Percentiles rank a stretch among this genome's conserved stretches.
phyloP scores from a whole-genome alignment of 35 echinoderm and acorn worm genomes.

The Ophioderma brevispina region DNA sequence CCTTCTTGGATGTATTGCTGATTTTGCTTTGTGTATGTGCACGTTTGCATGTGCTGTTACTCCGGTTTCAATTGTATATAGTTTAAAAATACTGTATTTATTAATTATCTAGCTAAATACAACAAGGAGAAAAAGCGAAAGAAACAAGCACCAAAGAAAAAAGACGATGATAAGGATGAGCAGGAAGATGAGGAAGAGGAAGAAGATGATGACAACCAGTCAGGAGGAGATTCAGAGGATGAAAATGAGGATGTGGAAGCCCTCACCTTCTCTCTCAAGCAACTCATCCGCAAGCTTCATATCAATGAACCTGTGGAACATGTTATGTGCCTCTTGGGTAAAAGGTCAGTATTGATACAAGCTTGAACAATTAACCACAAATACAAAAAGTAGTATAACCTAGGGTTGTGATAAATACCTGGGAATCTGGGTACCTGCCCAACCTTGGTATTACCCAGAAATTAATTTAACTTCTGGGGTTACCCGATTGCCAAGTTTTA shows the following conservation, averaged over 20 bases:
- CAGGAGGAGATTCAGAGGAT: conserved; percentile 35
- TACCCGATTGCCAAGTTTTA: too few relatives aligned
- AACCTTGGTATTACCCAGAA: too few relatives aligned
- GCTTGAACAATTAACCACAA: not conserved
- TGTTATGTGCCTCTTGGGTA: conserved; percentile 96
- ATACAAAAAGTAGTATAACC: too few relatives aligned
- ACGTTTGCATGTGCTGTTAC: too few relatives aligned
- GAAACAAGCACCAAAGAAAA: conserved; percentile 9
- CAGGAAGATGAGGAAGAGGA: not conserved
- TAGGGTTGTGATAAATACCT: too few relatives aligned
- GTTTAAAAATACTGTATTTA: too few relatives aligned
- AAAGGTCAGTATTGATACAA: conserved; percentile 53
- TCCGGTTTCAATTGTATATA: too few relatives aligned
- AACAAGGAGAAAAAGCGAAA: conserved; percentile 71
- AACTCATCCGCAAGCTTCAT: conserved; percentile 91
- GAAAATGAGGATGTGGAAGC: conserved; percentile 57
- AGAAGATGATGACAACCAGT: not conserved
- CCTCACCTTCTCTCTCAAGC: conserved; percentile 81
- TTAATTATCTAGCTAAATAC: conserved; percentile 78
- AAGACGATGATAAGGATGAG: conserved; percentile 32
- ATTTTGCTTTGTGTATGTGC: too few relatives aligned
- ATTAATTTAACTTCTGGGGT: too few relatives aligned
- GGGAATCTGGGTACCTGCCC: too few relatives aligned
- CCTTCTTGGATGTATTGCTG: too few relatives aligned
- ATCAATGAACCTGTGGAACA: conserved; percentile 88